A percentile compares a stretch with the other conserved stretches of the same genome.
These are phyloP conservation scores for Motacilla tschutschensis DNA, from an alignment of 2,113 vertebrate species.

Conservation along the genomic window DNA sequence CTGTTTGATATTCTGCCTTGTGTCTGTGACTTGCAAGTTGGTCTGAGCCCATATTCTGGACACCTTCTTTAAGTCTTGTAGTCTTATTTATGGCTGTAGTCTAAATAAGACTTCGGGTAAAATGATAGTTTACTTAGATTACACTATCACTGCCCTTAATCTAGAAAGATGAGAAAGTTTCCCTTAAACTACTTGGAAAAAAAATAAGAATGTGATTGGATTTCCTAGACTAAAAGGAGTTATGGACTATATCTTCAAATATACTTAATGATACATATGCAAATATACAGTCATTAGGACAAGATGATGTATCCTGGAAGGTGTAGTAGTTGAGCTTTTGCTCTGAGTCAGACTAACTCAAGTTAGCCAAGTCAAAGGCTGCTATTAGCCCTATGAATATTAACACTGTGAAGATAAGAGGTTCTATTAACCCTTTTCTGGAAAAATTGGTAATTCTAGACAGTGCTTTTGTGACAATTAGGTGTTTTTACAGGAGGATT, in stretches of 20 bases:
- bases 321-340: background rate
- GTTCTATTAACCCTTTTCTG: background rate
- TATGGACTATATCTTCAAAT: background rate
- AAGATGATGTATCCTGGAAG: background rate
- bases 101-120: conserved; percentile 23
- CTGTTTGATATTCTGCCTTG: background rate
- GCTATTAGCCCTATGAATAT: background rate
- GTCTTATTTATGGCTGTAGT: background rate
- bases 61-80: background rate
- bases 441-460: background rate
- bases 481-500: background rate
- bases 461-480: background rate
- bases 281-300: background rate
- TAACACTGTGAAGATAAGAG: background rate
- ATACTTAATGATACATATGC: background rate
- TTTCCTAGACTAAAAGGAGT: background rate
- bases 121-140: conserved; percentile 4
- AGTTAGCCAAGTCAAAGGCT: background rate
- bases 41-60: background rate
- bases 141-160: background rate
- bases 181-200: background rate
- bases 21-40: background rate
- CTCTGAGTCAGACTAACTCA: background rate
- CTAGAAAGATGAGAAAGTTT: conserved; percentile 23
- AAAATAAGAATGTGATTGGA: background rate